These are phyloP conservation scores for Glaucomys volans DNA, from an alignment of 2,113 vertebrate genomes.

Conservation along the genomic window DNA sequence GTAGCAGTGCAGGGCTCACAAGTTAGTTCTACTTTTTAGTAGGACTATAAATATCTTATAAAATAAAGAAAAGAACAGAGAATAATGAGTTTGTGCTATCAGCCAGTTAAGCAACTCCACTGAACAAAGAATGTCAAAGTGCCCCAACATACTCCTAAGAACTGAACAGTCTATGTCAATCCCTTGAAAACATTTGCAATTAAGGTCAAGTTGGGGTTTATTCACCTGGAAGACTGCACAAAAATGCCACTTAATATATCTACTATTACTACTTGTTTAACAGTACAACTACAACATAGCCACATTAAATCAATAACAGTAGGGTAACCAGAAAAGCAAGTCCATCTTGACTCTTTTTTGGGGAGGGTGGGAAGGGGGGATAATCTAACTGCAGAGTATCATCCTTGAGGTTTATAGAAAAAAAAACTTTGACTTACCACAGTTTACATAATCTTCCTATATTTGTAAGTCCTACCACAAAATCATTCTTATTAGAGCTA, in stretches of 20 bases:
- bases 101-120: neutral
- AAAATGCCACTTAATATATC: neutral
- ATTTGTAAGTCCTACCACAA: neutral
- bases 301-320: constrained; percentile 11
- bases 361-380: too few species aligned
- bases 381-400: neutral
- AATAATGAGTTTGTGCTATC: neutral
- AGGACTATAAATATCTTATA: neutral
- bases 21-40: neutral
- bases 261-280: neutral
- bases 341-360: neutral
- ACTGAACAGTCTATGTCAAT: neutral
- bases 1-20: neutral
- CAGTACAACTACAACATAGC: neutral
- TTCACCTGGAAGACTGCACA: neutral
- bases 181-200: constrained; percentile 11
- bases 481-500: neutral
- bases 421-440: neutral
- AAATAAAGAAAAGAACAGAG: constrained; percentile 38
- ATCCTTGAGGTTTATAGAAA: neutral
- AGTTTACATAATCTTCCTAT: neutral
- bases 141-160: neutral
- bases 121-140: constrained; percentile 1
- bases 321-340: neutral
- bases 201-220: neutral